These are phyloP conservation scores for Donacobius atricapilla DNA, from an alignment of 2,113 vertebrate species.

Conservation along the genomic window DNA sequence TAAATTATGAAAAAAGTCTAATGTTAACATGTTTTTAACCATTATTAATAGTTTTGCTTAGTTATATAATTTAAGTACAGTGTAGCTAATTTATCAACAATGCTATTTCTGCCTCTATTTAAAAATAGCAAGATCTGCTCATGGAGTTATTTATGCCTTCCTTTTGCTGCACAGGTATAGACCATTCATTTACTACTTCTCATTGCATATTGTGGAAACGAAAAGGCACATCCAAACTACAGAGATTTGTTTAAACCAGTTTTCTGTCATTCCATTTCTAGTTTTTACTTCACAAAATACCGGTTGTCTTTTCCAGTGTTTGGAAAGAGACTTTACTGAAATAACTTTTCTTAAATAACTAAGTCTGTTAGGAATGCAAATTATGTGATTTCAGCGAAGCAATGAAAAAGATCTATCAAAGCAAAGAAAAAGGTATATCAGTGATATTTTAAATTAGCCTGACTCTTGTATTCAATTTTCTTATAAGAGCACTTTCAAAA, in stretches of 20 bases:
- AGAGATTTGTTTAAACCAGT: constrained; percentile 21
- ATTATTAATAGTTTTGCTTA: constrained; percentile 59
- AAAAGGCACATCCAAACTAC: neutral
- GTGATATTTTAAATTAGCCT: constrained; percentile 57
- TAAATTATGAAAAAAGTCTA: constrained; percentile 47
- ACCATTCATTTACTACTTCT: neutral
- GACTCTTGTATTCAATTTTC: constrained; percentile 55
- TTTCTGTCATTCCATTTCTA: constrained; percentile 40
- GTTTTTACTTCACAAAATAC: constrained; percentile 43
- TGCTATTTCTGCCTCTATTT: constrained; percentile 39
- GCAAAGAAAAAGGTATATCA: neutral
- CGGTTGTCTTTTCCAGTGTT: constrained; percentile 35
- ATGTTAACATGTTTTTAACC: constrained; percentile 47
- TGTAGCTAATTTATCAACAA: constrained; percentile 46
- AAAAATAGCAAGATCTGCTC: constrained; percentile 39
- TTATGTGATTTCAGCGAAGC: constrained; percentile 61
- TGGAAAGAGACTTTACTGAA: constrained; percentile 58
- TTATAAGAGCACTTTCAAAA: constrained; percentile 48
- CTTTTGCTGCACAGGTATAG: neutral
- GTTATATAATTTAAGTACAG: constrained; percentile 46
- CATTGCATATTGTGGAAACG: neutral
- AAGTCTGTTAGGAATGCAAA: constrained; percentile 21
- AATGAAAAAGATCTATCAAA: constrained; percentile 31
- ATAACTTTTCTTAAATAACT: constrained; percentile 59
- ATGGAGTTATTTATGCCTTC: constrained; percentile 38